Evolutionary conservation across 2,888 invertebrate species (phyloP).

Genomic region (Pediacus dermestoides): DNA sequence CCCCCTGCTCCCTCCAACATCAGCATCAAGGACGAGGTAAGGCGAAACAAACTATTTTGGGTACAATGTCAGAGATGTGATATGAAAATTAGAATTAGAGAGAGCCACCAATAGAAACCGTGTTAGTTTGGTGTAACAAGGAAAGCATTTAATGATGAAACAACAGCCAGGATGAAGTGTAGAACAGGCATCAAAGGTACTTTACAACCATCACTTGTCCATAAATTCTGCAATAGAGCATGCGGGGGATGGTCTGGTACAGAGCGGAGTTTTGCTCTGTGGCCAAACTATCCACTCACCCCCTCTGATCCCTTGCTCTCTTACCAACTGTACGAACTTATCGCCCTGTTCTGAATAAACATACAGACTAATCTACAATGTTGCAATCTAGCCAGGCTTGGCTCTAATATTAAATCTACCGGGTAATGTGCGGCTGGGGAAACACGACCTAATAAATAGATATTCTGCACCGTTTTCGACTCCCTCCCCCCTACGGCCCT

Average conservation of each 20-base stretch:
- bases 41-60: too few relatives aligned
- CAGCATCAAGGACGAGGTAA: constrained; percentile 48
- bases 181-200: constrained; percentile 31
- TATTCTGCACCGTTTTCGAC: constrained; percentile 17
- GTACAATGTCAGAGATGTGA: neutral
- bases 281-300: constrained; percentile 8
- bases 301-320: constrained; percentile 19
- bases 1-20: constrained; percentile 50
- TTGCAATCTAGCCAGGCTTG: constrained; percentile 39
- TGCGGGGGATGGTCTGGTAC: constrained; percentile 21
- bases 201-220: constrained; percentile 37
- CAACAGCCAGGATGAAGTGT: neutral
- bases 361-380: constrained; percentile 46
- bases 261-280: constrained; percentile 10
- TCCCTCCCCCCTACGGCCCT: too few relatives aligned
- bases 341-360: constrained; percentile 43
- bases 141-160: neutral
- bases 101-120: too few relatives aligned
- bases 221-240: constrained; percentile 31
- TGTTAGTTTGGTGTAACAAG: neutral
- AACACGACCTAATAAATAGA: constrained; percentile 33
- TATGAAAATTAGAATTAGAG: too few relatives aligned
- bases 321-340: constrained; percentile 37
- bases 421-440: constrained; percentile 34
- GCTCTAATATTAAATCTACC: constrained; percentile 40